These are phyloP conservation scores for Bufo bufo DNA, from an alignment of 2,113 vertebrate species.

Conservation along the genomic window DNA sequence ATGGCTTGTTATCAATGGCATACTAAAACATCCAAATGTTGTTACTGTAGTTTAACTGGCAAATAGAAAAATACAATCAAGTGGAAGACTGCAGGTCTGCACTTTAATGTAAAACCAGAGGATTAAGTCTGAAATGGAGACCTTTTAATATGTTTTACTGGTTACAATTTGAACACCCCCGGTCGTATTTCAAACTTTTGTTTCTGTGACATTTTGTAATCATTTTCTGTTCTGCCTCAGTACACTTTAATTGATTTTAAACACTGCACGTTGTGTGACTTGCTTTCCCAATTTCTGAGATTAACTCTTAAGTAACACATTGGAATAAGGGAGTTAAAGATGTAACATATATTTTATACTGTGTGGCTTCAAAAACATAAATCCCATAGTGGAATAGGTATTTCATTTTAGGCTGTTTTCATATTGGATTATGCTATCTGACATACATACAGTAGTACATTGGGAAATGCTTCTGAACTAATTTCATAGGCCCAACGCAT, in stretches of 20 bases:
- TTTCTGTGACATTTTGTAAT: constrained; percentile 57
- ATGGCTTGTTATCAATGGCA: neutral
- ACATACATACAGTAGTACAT: too few relatives aligned
- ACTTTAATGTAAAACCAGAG: constrained; percentile 8
- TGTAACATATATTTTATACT: neutral
- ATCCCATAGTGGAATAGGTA: too few relatives aligned
- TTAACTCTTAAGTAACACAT: constrained; percentile 41
- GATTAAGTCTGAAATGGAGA: constrained; percentile 40
- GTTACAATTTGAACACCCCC: constrained; percentile 34
- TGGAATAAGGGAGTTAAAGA: neutral
- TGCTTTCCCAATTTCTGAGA: constrained; percentile 33
- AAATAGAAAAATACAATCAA: neutral
- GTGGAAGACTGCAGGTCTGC: neutral
- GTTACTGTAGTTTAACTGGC: neutral
- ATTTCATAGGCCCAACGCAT: too few relatives aligned
- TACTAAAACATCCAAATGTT: neutral
- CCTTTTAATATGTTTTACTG: constrained; percentile 49
- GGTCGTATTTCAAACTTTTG: constrained; percentile 55
- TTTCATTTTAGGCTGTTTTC: neutral
- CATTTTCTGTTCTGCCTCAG: constrained; percentile 56
- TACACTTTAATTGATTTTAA: constrained; percentile 57
- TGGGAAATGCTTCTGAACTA: neutral
- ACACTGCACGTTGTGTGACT: constrained; percentile 32
- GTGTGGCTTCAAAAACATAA: neutral
- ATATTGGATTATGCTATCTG: neutral